Evolutionary conservation across 1,140 invertebrate genomes (phyloP).

Genomic region (Apocrypta bakeri): DNA sequence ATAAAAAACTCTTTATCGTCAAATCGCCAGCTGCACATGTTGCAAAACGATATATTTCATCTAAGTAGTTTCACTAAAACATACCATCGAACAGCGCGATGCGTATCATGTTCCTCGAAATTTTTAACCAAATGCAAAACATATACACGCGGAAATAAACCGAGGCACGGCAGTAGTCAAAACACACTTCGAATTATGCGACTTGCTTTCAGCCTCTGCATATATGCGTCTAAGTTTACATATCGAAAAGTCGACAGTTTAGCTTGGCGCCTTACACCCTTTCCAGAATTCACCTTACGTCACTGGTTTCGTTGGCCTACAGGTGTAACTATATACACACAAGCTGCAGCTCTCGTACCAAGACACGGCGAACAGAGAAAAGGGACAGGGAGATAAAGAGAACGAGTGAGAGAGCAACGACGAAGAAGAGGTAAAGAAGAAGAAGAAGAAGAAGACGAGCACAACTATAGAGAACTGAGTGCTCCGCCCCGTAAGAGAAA

Average conservation of each 20-base stretch:
- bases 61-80: not conserved
- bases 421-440: slow-evolving; percentile 11
- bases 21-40: not conserved
- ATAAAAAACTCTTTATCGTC: not conserved
- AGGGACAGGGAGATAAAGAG: too few relatives aligned
- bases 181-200: not conserved
- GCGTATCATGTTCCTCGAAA: not conserved
- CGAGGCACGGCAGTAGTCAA: not conserved
- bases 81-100: not conserved
- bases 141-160: not conserved
- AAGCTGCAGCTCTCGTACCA: not conserved
- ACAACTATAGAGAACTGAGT: slow-evolving; percentile 45
- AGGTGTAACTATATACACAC: slow-evolving; percentile 12
- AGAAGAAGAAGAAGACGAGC: slow-evolving; percentile 42
- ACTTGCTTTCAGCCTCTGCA: not conserved
- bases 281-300: not conserved
- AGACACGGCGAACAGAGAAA: slow-evolving; percentile 9
- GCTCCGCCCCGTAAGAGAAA: slow-evolving; percentile 71
- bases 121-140: not conserved
- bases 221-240: not conserved
- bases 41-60: not conserved
- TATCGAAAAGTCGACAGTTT: not conserved
- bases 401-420: not conserved
- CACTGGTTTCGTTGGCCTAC: slow-evolving; percentile 24
- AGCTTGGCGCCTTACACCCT: not conserved